Percentiles rank a stretch among this genome's conserved stretches.
phyloP scores from a whole-genome alignment of 92 coral and sea anemone genomes.

The Zoanthus solanderi region DNA sequence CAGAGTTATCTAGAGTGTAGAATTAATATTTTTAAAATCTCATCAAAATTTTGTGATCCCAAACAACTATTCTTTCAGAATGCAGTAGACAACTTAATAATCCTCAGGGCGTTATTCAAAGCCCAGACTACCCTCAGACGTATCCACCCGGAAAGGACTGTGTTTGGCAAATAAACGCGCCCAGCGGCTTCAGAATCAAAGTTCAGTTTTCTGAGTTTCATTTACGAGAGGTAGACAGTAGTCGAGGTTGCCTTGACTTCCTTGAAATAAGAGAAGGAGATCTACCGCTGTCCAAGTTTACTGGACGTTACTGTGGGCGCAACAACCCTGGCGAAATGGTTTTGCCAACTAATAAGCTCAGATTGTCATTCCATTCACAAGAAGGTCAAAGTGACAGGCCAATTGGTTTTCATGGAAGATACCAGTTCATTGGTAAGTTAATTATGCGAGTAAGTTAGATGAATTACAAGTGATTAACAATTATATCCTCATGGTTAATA shows the following conservation, averaged over 20 bases:
- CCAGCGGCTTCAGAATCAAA: constrained; percentile 75
- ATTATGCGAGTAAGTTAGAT: background rate
- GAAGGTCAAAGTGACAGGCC: constrained; percentile 44
- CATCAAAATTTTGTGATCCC: too few relatives aligned
- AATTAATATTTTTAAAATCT: too few relatives aligned
- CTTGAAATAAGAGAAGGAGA: constrained; percentile 84
- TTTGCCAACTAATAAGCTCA: constrained; percentile 52
- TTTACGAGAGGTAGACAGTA: constrained; percentile 65
- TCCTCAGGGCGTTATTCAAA: constrained; percentile 57
- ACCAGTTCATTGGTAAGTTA: constrained; percentile 71
- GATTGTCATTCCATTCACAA: constrained; percentile 69
- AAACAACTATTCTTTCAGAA: constrained; percentile 32
- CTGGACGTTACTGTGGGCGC: constrained; percentile 81
- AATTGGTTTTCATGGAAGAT: constrained; percentile 61
- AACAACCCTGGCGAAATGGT: constrained; percentile 66
- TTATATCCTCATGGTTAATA: too few relatives aligned
- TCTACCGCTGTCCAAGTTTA: constrained; percentile 68
- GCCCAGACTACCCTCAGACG: constrained; percentile 66
- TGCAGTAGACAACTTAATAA: constrained; percentile 62
- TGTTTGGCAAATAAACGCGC: constrained; percentile 80
- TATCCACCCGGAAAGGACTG: constrained; percentile 73
- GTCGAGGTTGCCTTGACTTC: constrained; percentile 78
- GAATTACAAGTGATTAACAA: too few relatives aligned
- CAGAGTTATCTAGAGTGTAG: too few relatives aligned
- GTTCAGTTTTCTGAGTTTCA: constrained; percentile 70